phyloP scores from a whole-genome alignment of 92 coral and sea anemone genomes.

The Paragorgia papillata region DNA sequence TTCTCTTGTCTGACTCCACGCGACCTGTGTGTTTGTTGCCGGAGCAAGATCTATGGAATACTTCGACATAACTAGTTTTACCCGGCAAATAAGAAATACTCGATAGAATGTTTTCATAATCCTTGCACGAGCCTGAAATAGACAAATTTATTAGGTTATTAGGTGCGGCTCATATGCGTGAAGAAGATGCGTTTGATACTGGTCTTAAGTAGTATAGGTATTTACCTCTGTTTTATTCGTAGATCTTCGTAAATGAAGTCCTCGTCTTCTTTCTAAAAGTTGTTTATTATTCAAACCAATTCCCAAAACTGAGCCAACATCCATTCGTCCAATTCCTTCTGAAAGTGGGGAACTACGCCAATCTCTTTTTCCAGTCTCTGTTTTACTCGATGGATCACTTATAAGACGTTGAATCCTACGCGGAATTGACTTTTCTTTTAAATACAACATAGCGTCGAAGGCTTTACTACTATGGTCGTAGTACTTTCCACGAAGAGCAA shows the following conservation, averaged over 20 bases:
- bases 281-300: slow-evolving; percentile 22
- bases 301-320: neutral
- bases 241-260: slow-evolving; percentile 34
- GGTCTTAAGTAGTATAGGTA: too few relatives aligned
- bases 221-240: slow-evolving; percentile 33
- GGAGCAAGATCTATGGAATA: slow-evolving; percentile 64
- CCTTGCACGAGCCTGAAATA: slow-evolving; percentile 34
- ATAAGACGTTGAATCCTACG: slow-evolving; percentile 37
- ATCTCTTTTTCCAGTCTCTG: neutral
- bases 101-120: slow-evolving; percentile 16
- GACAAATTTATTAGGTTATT: neutral
- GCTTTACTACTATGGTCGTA: slow-evolving; percentile 3
- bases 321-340: neutral
- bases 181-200: too few relatives aligned
- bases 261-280: slow-evolving; percentile 37
- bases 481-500: slow-evolving; percentile 31
- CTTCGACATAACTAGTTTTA: slow-evolving; percentile 52
- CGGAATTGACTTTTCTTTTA: slow-evolving; percentile 31
- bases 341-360: neutral
- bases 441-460: slow-evolving; percentile 9
- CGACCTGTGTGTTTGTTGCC: slow-evolving; percentile 82
- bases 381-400: slow-evolving; percentile 1
- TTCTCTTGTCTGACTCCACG: slow-evolving; percentile 75
- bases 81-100: slow-evolving; percentile 61
- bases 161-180: too few relatives aligned